A percentile compares a stretch with the other conserved stretches of the same genome.
These are phyloP conservation scores for Neuroterus valhalla DNA, from an alignment of 1,140 invertebrate genomes.

Conservation along the genomic window DNA sequence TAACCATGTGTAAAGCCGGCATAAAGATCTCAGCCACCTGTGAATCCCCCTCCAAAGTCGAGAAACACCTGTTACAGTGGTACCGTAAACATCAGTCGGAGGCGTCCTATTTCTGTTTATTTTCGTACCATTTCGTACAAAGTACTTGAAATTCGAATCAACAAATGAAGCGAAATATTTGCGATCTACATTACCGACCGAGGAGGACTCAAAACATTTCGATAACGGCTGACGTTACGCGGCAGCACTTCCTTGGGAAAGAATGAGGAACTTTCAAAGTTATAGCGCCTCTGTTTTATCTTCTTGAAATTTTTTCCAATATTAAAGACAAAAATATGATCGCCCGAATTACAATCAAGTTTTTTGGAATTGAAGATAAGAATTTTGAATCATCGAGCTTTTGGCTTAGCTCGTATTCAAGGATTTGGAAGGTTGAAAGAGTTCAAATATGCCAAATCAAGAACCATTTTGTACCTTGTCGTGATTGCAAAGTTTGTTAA, in stretches of 20 bases:
- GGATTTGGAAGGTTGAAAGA: too few species aligned
- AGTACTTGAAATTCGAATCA: constrained; percentile 52
- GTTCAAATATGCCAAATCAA: too few species aligned
- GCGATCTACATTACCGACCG: constrained; percentile 47
- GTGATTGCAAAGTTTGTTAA: too few species aligned
- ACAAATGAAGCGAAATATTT: constrained; percentile 38
- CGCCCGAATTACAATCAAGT: too few species aligned
- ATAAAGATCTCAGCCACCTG: constrained; percentile 58
- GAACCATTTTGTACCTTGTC: too few species aligned
- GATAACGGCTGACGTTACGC: background rate
- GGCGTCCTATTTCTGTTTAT: constrained; percentile 62
- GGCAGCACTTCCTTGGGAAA: constrained; percentile 13
- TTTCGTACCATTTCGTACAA: constrained; percentile 45
- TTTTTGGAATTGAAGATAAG: too few species aligned
- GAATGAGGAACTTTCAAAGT: background rate
- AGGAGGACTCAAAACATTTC: background rate
- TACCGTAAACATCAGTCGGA: constrained; percentile 56
- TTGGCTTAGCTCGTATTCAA: too few species aligned
- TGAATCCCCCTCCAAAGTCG: constrained; percentile 57
- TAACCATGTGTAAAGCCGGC: constrained; percentile 56
- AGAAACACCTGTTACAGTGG: constrained; percentile 66
- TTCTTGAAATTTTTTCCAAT: background rate
- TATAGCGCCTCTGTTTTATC: background rate
- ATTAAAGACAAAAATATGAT: too few species aligned
- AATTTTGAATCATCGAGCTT: too few species aligned